Conservation (phyloP, 2,113 vertebrate genomes). For the Lepisosteus oculatus region DNA sequence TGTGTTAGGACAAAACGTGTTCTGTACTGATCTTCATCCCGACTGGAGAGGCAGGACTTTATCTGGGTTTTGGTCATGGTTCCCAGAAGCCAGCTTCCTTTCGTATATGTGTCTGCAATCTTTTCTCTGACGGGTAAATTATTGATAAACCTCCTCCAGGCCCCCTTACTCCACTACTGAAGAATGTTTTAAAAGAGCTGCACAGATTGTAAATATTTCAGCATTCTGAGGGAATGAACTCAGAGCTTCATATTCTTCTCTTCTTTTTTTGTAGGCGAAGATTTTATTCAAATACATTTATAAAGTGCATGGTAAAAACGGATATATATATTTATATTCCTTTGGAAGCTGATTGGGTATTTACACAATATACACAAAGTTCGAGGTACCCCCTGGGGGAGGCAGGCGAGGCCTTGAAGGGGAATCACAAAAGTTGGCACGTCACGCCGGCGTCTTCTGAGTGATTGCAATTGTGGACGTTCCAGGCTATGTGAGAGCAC, state of each 20-base stretch:
- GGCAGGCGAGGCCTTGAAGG: conserved; percentile 14
- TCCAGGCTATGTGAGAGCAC: conserved; percentile 91
- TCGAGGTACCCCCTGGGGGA: conserved; percentile 27
- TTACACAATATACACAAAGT: conserved; percentile 71
- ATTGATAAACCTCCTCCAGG: conserved; percentile 22
- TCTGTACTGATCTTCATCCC: not conserved
- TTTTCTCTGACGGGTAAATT: conserved; percentile 23
- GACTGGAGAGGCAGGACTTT: not conserved
- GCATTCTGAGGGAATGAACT: conserved; percentile 23
- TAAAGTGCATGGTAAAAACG: conserved; percentile 74
- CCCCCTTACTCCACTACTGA: conserved; percentile 29
- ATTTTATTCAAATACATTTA: conserved; percentile 37
- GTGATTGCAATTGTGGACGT: conserved; percentile 95
- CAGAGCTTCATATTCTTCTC: conserved; percentile 35
- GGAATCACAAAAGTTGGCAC: conserved; percentile 70
- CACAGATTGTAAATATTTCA: conserved; percentile 35
- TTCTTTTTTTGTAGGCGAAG: conserved; percentile 37
- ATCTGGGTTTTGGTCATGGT: not conserved
- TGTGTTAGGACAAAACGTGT: too few relatives aligned
- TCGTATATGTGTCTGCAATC: not conserved
- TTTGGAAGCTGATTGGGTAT: conserved; percentile 55
- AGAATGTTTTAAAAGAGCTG: conserved; percentile 7
- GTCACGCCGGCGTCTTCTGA: conserved; percentile 83
- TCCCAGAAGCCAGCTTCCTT: not conserved
- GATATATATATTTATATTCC: conserved; percentile 38